These are phyloP conservation scores for Microcebus murinus DNA, from an alignment of 2,113 vertebrate genomes.

Conservation along the genomic window DNA sequence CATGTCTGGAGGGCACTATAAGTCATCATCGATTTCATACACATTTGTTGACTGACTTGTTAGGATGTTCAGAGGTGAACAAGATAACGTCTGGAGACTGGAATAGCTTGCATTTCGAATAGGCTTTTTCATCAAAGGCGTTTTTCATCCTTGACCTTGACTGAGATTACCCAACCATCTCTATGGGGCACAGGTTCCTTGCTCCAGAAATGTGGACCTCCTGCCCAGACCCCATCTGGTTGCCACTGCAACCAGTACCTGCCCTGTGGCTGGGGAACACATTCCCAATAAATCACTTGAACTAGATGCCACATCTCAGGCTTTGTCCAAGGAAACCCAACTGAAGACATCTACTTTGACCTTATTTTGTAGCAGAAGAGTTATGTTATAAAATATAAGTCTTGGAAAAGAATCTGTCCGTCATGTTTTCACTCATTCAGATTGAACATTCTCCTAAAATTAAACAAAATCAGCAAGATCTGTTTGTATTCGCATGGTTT, in stretches of 20 bases:
- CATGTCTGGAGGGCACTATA: not conserved
- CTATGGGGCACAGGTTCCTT: not conserved
- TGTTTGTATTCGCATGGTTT: not conserved
- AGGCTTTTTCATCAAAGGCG: not conserved
- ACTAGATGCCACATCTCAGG: not conserved
- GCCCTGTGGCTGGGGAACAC: not conserved
- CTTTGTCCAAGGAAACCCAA: not conserved
- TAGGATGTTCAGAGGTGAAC: not conserved
- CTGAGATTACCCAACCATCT: not conserved
- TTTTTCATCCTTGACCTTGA: not conserved
- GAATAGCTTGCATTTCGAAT: not conserved
- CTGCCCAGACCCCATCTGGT: not conserved
- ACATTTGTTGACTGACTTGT: not conserved
- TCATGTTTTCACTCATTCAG: not conserved
- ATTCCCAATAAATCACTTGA: not conserved
- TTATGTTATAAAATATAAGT: not conserved
- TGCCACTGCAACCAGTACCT: not conserved
- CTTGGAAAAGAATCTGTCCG: not conserved
- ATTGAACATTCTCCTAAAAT: not conserved
- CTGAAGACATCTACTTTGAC: not conserved
- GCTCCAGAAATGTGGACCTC: not conserved
- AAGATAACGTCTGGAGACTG: not conserved
- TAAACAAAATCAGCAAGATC: slow-evolving; percentile 5
- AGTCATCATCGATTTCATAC: not conserved
- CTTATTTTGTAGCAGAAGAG: slow-evolving; percentile 10